phyloP scores from a whole-genome alignment of 2,113 vertebrate genomes.

The Podarcis cretensis region DNA sequence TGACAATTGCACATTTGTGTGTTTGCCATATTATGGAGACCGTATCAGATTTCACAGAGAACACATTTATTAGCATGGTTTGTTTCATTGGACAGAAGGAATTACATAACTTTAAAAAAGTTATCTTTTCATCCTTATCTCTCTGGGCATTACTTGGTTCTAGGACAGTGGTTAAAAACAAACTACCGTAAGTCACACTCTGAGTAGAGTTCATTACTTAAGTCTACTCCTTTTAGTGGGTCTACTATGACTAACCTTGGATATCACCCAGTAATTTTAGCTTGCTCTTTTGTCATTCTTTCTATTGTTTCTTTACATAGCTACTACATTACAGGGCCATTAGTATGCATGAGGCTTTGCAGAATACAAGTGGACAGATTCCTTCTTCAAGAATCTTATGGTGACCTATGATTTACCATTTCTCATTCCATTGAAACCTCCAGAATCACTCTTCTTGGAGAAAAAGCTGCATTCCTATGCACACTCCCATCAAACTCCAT shows the following conservation, averaged over 20 bases:
- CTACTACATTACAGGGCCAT: background rate
- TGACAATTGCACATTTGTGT: background rate
- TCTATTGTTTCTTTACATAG: background rate
- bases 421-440: background rate
- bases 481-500: too few relatives aligned
- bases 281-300: background rate
- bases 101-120: background rate
- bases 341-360: background rate
- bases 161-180: background rate
- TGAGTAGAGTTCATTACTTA: too few relatives aligned
- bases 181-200: too few relatives aligned
- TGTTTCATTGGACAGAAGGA: background rate
- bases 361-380: too few relatives aligned
- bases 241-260: too few relatives aligned
- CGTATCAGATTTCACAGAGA: background rate
- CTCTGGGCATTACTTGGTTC: background rate
- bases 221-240: too few relatives aligned
- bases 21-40: background rate
- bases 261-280: background rate
- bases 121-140: background rate
- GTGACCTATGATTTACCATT: background rate
- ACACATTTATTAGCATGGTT: background rate
- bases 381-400: background rate
- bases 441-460: background rate
- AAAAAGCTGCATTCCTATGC: too few relatives aligned